Evolutionary conservation across 1,140 invertebrate genomes (phyloP).

Genomic region (Limonius californicus): DNA sequence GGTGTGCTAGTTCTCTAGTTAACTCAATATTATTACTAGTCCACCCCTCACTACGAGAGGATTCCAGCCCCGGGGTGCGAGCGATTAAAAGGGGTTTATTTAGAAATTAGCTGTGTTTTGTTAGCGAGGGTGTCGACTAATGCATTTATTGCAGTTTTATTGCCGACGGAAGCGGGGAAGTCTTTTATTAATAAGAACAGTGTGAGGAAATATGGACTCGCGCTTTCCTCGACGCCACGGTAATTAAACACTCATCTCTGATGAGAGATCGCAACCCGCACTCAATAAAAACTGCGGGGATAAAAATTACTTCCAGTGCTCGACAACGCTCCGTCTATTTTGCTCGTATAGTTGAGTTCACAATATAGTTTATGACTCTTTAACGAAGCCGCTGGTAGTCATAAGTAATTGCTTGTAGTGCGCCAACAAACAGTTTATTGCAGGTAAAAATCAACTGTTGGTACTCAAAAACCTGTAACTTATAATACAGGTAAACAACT

Average conservation of each 20-base stretch:
- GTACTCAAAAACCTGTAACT: no score
- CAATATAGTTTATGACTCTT: no score
- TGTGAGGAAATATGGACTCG: not conserved
- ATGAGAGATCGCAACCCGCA: not conserved
- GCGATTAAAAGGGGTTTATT: conserved; percentile 24
- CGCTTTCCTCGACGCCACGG: not conserved
- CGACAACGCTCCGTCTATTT: no score
- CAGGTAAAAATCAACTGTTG: no score
- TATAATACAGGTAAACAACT: no score
- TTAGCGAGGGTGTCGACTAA: conserved; percentile 24
- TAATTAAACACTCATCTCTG: not conserved
- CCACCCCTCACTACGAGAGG: conserved; percentile 7
- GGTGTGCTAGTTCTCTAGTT: conserved; percentile 13
- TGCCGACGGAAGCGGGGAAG: not conserved
- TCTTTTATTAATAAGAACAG: not conserved
- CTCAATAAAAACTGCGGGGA: no score
- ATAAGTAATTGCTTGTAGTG: no score
- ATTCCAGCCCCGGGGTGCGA: conserved; percentile 15
- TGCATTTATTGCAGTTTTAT: conserved; percentile 21
- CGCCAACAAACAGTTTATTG: no score
- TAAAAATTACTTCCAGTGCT: no score
- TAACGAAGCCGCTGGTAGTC: no score
- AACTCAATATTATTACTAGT: conserved; percentile 23
- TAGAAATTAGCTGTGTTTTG: conserved; percentile 24
- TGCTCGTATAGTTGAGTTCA: no score